These are phyloP conservation scores for Hydra vulgaris DNA, from an alignment of 30 jellyfish, hydroid and myxozoan genomes.

Conservation along the genomic window DNA sequence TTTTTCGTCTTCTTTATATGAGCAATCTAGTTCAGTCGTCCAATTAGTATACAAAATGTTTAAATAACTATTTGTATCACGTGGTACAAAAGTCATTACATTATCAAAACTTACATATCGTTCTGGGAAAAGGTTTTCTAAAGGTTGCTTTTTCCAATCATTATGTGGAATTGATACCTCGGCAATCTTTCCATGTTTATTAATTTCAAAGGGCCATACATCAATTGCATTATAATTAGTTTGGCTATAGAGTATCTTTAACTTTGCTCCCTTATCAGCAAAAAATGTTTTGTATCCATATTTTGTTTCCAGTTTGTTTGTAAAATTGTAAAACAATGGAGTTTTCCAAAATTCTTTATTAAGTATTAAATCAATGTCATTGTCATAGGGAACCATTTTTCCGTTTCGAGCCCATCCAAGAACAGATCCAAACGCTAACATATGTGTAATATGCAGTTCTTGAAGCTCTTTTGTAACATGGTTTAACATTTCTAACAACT, in stretches of 20 bases:
- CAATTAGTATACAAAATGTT: conserved; percentile 61
- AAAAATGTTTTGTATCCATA: conserved; percentile 31
- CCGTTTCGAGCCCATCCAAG: conserved; percentile 78
- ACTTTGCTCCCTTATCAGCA: conserved; percentile 36
- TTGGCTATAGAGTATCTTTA: conserved; percentile 38
- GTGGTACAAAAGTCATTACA: conserved; percentile 52
- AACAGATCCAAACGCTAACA: conserved; percentile 67
- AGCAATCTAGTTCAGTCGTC: conserved; percentile 54
- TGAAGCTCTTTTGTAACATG: conserved; percentile 33
- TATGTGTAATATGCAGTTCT: conserved; percentile 29
- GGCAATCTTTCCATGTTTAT: background rate
- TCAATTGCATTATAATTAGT: conserved; percentile 37
- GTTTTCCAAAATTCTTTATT: conserved; percentile 49
- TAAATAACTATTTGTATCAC: conserved; percentile 37
- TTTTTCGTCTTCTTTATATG: conserved; percentile 52
- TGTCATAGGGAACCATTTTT: conserved; percentile 71
- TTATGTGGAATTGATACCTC: conserved; percentile 20
- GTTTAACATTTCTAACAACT: conserved; percentile 39
- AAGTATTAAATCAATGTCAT: conserved; percentile 55
- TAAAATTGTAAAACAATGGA: conserved; percentile 31
- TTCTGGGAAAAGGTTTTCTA: conserved; percentile 41
- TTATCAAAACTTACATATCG: conserved; percentile 35
- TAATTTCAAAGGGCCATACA: conserved; percentile 62
- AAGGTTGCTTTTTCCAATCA: conserved; percentile 23
- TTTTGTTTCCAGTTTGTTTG: conserved; percentile 11